Base-by-base conservation (phyloP, 2,797 vertebrate genomes). In the Enteromius fasciolatus region DNA sequence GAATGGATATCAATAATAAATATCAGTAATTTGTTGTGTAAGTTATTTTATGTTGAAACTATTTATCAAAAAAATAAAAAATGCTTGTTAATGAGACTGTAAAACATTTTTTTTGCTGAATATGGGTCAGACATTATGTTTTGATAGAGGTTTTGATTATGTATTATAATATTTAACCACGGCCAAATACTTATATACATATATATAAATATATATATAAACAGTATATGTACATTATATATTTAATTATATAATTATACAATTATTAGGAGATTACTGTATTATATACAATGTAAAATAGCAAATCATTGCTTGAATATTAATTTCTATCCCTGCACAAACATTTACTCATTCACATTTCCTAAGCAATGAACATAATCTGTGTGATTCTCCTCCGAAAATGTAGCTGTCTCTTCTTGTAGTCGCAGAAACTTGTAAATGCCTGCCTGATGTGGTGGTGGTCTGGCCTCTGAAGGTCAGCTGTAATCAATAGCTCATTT, bases 401-500 rank as follows among this genome's bases (percentile, higher is more conserved):
- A 39, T 39, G 9, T 52, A 73, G 69, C 69, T 14, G 50, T 46
- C 17, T 61, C 23, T 59, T 80, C 39, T 33, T 72, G 39, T 63
- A 48, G 0, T 59, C 39, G 12, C 33, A 28, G n/a, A 11, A 33
- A 54, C 12, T 70, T 80, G 48, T 67, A 31, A 70, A 31, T 48
- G 78, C 28, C 11, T 61, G 72, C 48, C 11, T 69, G 39, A 36
- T 83, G 67, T 10, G 68, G 33, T 46, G 44, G 39, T 52, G 57
- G 80, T 76, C 72, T 83, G 23, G 18, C 75, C 77, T 85, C 66
- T 36, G 79, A 86, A 82, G 48, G 76, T 84, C 70, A 84, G n/a
- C 50, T 64, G 20, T 81, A 75, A 87, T 86, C 83, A 82, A 81
- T 85, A 81, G 31, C 68, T 68, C 28, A 83, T 78, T 81, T 78